Evolutionary conservation across 2,888 invertebrate genomes (phyloP).

Genomic region (Pammene fasciana): DNA sequence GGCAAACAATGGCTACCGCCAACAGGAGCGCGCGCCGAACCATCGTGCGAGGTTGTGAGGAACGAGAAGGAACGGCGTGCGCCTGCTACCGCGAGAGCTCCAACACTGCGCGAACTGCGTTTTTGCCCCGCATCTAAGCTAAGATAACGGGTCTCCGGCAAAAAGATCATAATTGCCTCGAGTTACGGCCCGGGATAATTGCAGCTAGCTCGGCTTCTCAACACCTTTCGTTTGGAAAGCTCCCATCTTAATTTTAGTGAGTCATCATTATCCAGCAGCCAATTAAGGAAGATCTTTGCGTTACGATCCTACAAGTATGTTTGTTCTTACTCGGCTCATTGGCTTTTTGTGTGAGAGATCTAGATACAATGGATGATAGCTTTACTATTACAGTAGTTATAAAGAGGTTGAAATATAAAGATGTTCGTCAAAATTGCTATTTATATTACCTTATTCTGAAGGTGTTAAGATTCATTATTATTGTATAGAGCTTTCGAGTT

Average conservation of each 20-base stretch:
- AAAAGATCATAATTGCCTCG: conserved; percentile 80
- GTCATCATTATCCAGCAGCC: conserved; percentile 61
- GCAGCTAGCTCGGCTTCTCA: conserved; percentile 69
- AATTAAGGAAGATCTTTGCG: conserved; percentile 53
- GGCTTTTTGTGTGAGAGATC: conserved; percentile 47
- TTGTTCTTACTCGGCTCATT: conserved; percentile 22
- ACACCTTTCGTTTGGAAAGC: conserved; percentile 82
- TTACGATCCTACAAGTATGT: conserved; percentile 23
- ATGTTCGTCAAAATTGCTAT: conserved; percentile 46
- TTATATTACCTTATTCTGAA: conserved; percentile 43
- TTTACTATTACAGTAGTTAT: conserved; percentile 49
- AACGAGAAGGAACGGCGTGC: conserved; percentile 57
- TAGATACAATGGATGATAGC: conserved; percentile 49
- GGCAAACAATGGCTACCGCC: conserved; percentile 61
- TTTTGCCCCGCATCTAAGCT: conserved; percentile 75
- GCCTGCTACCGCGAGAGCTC: conserved; percentile 60
- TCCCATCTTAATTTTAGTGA: conserved; percentile 74
- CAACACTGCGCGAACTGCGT: conserved; percentile 69
- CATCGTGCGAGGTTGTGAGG: conserved; percentile 48
- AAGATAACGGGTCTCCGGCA: conserved; percentile 78
- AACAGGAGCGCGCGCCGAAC: conserved; percentile 58
- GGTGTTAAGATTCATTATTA: conserved; percentile 47
- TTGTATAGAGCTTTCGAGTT: conserved; percentile 22
- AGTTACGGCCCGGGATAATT: conserved; percentile 70
- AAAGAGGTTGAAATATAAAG: conserved; percentile 44